A percentile compares a stretch with the other conserved stretches of the same genome.
Conservation (phyloP, 2,797 vertebrate genomes). For the Oryzias sinensis region DNA sequence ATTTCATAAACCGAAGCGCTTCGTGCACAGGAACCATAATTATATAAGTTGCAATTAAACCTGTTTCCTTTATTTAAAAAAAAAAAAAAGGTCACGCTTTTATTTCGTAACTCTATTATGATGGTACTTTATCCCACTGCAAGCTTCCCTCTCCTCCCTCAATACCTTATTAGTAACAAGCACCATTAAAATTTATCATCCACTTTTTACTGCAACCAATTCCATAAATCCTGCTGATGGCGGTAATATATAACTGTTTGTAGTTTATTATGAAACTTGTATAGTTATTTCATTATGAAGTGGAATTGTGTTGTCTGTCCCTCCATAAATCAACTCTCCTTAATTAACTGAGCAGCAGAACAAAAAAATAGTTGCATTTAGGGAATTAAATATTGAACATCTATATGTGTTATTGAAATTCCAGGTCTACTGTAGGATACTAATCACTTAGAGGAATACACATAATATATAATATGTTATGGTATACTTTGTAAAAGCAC, state of each 20-base stretch:
- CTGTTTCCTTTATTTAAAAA: background rate
- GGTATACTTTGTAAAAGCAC: no score
- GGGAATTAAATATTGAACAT: constrained; percentile 93
- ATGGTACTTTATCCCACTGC: constrained; percentile 44
- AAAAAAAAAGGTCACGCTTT: constrained; percentile 5
- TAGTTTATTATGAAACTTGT: constrained; percentile 85
- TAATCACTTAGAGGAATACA: no score
- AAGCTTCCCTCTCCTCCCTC: constrained; percentile 42
- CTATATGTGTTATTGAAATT: constrained; percentile 77
- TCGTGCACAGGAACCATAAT: no score
- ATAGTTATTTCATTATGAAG: constrained; percentile 74
- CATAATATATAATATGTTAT: no score
- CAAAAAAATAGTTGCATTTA: constrained; percentile 88
- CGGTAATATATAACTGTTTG: constrained; percentile 78
- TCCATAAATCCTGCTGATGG: constrained; percentile 84
- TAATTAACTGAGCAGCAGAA: constrained; percentile 83
- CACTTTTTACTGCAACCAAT: constrained; percentile 84
- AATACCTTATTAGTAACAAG: constrained; percentile 87
- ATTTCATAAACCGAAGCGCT: background rate
- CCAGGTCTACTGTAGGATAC: constrained; percentile 35
- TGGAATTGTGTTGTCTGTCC: constrained; percentile 68
- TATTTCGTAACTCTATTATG: constrained; percentile 36
- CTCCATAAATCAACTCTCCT: constrained; percentile 84
- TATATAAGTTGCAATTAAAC: no score
- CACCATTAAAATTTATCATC: constrained; percentile 92